A percentile compares a stretch with the other conserved stretches of the same genome.
phyloP scores from a whole-genome alignment of 2,888 invertebrate species.

The Eugnorisma glareosa region DNA sequence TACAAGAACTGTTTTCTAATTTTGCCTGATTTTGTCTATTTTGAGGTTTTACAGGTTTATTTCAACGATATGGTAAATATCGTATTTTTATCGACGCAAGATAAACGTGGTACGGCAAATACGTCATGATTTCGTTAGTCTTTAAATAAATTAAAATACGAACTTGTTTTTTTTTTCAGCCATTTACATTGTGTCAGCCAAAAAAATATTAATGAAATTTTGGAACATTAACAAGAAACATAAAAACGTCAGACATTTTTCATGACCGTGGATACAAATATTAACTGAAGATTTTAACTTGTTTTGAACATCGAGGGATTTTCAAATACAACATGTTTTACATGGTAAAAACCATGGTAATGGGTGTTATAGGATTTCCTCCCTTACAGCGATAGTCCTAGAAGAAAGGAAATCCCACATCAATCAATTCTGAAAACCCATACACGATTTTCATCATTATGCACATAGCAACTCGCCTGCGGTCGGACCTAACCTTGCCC shows the following conservation, averaged over 20 bases:
- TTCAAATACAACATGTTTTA: slow-evolving; percentile 14
- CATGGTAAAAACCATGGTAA: not conserved
- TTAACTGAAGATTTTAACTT: slow-evolving; percentile 1
- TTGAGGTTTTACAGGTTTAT: not conserved
- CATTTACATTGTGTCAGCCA: not conserved
- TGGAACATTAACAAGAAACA: not conserved
- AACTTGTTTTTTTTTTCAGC: not conserved
- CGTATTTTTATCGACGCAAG: not conserved
- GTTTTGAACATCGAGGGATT: slow-evolving; percentile 26
- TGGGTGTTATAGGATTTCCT: not conserved
- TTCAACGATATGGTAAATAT: not conserved
- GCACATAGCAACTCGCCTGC: slow-evolving; percentile 45
- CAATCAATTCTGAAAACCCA: slow-evolving; percentile 14
- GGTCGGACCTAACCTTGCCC: slow-evolving; percentile 39
- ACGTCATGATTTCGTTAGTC: not conserved
- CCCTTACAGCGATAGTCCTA: not conserved
- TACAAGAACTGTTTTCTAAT: not conserved
- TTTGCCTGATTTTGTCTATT: not conserved
- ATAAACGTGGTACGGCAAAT: not conserved
- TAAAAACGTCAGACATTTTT: slow-evolving; percentile 1
- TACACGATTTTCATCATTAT: slow-evolving; percentile 17
- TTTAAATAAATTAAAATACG: not conserved
- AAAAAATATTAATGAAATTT: not conserved
- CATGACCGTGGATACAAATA: not conserved
- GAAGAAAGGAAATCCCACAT: slow-evolving; percentile 34